A percentile compares a stretch with the other conserved stretches of the same genome.
Conservation (phyloP, 2,888 invertebrate species). For the Phengaris alcon region DNA sequence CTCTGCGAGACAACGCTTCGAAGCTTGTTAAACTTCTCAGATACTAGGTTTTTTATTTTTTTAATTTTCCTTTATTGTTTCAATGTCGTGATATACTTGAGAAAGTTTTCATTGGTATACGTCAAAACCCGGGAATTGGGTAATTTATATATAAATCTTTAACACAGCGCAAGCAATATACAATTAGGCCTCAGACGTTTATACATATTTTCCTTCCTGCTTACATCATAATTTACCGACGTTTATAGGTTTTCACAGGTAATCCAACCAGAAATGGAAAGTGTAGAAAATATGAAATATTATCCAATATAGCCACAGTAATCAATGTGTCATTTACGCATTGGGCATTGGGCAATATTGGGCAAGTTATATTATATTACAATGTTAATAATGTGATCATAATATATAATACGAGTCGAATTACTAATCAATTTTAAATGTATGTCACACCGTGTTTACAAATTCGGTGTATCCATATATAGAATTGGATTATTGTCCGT, state of each 20-base stretch:
- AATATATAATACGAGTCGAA: constrained; percentile 30
- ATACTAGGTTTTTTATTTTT: no score
- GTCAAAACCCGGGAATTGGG: not conserved
- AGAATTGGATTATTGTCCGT: constrained; percentile 43
- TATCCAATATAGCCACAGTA: not conserved
- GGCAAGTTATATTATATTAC: constrained; percentile 46
- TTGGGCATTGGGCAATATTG: no score
- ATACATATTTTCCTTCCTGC: not conserved
- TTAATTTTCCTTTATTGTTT: no score
- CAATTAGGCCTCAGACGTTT: not conserved
- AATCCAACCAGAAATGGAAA: not conserved
- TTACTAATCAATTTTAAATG: constrained; percentile 40
- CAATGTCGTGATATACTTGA: no score
- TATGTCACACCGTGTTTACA: constrained; percentile 43
- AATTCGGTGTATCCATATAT: constrained; percentile 44
- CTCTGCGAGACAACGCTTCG: no score
- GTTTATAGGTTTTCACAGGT: not conserved
- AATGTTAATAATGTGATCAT: constrained; percentile 37
- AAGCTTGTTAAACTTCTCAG: no score
- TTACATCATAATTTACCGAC: not conserved
- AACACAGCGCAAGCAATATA: not conserved
- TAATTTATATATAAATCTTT: no score
- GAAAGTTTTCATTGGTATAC: no score
- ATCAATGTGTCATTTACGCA: constrained; percentile 1
- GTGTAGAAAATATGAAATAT: not conserved